Conservation (phyloP, 2,113 vertebrate species). For the Parus major region DNA sequence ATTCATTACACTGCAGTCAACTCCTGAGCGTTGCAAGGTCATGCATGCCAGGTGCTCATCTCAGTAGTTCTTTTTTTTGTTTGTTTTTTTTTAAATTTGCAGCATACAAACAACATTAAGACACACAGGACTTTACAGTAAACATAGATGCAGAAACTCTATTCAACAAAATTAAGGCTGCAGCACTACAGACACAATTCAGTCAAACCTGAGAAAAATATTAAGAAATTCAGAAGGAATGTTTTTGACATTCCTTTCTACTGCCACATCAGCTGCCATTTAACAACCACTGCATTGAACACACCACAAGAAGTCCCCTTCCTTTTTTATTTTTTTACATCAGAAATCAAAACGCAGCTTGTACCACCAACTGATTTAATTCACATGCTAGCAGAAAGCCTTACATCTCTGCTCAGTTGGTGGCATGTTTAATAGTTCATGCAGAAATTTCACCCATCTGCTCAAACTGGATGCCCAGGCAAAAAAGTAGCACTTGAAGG, state of each 20-base stretch:
- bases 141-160: conserved; percentile 21
- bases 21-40: conserved; percentile 8
- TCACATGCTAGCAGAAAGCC: conserved; percentile 28
- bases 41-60: conserved; percentile 41
- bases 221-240: conserved; percentile 22
- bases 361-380: conserved; percentile 15
- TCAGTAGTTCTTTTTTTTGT: background rate
- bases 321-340: background rate
- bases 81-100: background rate
- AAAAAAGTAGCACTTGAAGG: background rate
- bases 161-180: background rate
- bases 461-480: background rate
- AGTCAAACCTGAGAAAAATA: background rate
- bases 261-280: background rate
- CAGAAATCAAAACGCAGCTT: background rate
- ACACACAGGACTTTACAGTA: background rate
- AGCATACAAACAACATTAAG: conserved; percentile 7
- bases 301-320: background rate
- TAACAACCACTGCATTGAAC: conserved; percentile 10
- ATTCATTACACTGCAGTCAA: conserved; percentile 37
- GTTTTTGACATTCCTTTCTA: conserved; percentile 9
- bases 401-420: background rate
- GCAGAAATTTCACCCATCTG: conserved; percentile 34
- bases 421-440: background rate
- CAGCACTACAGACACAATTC: background rate